Evolutionary conservation across 2,797 vertebrate species (phyloP).

Genomic region (Atherinosoma microstoma): DNA sequence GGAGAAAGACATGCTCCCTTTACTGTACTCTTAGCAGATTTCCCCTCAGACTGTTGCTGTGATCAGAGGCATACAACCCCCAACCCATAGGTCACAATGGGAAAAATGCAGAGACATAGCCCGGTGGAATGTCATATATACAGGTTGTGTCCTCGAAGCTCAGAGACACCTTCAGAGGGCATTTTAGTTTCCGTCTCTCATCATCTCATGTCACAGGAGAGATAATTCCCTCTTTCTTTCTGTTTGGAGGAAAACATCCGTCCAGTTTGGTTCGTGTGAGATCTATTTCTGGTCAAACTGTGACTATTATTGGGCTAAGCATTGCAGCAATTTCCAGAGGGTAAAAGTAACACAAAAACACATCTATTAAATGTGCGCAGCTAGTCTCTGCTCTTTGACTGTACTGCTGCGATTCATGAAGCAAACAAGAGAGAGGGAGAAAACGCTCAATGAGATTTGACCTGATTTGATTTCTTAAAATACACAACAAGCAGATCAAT

Average conservation of each 20-base stretch:
- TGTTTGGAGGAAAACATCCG: conserved; percentile 44
- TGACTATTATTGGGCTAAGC: conserved; percentile 55
- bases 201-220: conserved; percentile 43
- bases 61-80: conserved; percentile 66
- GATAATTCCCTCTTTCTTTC: conserved; percentile 27
- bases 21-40: conserved; percentile 77
- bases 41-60: conserved; percentile 63
- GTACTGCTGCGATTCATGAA: conserved; percentile 16
- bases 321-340: conserved; percentile 49
- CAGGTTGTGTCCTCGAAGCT: conserved; percentile 73
- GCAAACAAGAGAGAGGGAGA: neutral
- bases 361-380: conserved; percentile 27
- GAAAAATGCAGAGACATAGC: conserved; percentile 67
- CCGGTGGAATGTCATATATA: conserved; percentile 78
- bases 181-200: conserved; percentile 60
- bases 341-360: conserved; percentile 44
- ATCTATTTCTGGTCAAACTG: conserved; percentile 60
- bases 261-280: conserved; percentile 39
- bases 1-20: conserved; percentile 75
- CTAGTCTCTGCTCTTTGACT: conserved; percentile 36
- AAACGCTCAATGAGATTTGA: conserved; percentile 28
- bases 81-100: conserved; percentile 71
- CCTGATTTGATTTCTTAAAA: conserved; percentile 46
- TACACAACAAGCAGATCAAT: conserved; percentile 31
- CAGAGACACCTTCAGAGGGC: conserved; percentile 75